Base-by-base conservation (phyloP, 1,140 invertebrate species). In the Camponotus pennsylvanicus region DNA sequence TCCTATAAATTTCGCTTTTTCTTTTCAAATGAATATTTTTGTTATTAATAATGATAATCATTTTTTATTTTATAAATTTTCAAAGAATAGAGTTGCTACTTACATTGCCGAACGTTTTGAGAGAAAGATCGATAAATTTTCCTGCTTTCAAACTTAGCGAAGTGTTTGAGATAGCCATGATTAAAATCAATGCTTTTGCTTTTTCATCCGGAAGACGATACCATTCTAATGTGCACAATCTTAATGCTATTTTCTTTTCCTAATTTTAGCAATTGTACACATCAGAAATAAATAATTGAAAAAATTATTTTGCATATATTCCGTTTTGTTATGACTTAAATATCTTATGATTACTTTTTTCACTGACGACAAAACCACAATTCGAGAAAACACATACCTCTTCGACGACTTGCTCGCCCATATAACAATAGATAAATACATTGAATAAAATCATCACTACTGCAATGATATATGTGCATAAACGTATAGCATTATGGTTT, bases 31-130 rank as follows among this genome's bases (percentile, higher is more conserved):
- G 4, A 34, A 49, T 32, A 37, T 6, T 2, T 57, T 57, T 73
- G 13, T 49, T 49, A 64, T 45, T 75, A 37, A 49, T 49, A 49
- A 49, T 49, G 13, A 49, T 49, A 49, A 49, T 13, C 3, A 3
- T 27, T 27, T 27, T 27, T 27, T 27, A 27, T 27, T 27, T 27
- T 49, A 49, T 49, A 40, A 3, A 40, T 49, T 15, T 49, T 49
- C 15, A 49, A 49, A 49, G 3, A 7, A 40, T 6, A 4, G 37
- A 4, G 37, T 15, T 15, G 1, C 63, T 18, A 37, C 61, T 76
- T 64, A 92, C 92, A 32, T 87, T 61, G 57, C 87, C 85, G 76
- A 92, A 92, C 21, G 83, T 91, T 57, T 27, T 78, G 6, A 90
- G 32, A 0, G 89, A 91, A 11, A 91, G 61, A 52, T 87, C 75